Evolutionary conservation across 2,888 invertebrate genomes (phyloP), one percentile per base, ranked within the genome.

Genomic region (Argyresthia albistria): DNA sequence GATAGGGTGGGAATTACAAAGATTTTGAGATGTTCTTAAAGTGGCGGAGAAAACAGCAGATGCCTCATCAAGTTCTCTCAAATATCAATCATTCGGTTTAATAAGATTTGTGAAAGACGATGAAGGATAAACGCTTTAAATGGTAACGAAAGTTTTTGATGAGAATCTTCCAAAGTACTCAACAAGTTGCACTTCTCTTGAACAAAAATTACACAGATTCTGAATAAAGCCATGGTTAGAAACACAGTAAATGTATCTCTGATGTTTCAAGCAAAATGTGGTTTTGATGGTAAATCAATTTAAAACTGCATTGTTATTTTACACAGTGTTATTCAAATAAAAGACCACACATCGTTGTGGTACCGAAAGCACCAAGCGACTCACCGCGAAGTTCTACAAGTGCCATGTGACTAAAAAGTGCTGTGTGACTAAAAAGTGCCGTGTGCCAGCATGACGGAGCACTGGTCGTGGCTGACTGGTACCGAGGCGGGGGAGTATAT

Each of bases 381-480:
- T 2, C 25, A 25, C 25, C 25, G 25, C 25, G 25, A 4, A 6
- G 25, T 25, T 2, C 25, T 25, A 25, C 25, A 25, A 25, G 25
- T 6, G 25, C 25, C 25, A 6, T 4, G 25, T 25, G 25, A 25
- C 6, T 6, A 25, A 25, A 25, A 25, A 25, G 25, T 25, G 6
- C 12, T 9, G 42, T 11, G 16, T 39, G 35, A n/a, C n/a, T 25
- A 2, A 25, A 25, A 25, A 25, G 25, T 25, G 6, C 12, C 16
- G 42, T 11, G 16, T 39, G 35, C 10, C 45, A 11, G 25, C 10
- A 86, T 86, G 86, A 59, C 83, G 54, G 83, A 86, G 39, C 86
- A 87, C 66, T 84, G 84, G 84, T 83, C 84, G 4, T 86, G 86
- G 86, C 59, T 84, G 68, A 82, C 81, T 51, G 81, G 81, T 7